Percentiles rank a stretch among this genome's conserved stretches.
Conservation (phyloP, 2,113 vertebrate genomes). For the Poecilia latipinna region DNA sequence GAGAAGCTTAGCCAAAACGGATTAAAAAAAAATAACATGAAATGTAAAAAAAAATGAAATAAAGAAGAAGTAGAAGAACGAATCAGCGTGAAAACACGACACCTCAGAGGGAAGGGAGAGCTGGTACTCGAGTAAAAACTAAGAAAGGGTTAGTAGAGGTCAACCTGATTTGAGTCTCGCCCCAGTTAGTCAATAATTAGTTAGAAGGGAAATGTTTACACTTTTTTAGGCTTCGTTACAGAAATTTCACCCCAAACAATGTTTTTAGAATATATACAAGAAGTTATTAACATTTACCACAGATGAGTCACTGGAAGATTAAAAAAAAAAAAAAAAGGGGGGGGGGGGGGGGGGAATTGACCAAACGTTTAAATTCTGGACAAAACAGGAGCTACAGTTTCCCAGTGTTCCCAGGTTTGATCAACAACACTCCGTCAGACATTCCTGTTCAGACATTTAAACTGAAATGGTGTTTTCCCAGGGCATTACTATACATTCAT, state of each 20-base stretch:
- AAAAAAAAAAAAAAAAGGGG: neutral
- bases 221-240: conserved; percentile 26
- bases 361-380: conserved; percentile 33
- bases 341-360: neutral
- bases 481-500: conserved; percentile 79
- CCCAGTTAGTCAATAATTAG: conserved; percentile 30
- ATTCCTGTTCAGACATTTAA: conserved; percentile 56
- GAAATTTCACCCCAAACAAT: conserved; percentile 33
- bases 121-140: conserved; percentile 49
- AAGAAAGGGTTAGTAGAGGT: conserved; percentile 40
- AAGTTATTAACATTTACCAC: conserved; percentile 41
- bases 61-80: conserved; percentile 24
- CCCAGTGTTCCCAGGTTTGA: conserved; percentile 29
- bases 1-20: conserved; percentile 40
- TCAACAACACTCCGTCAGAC: conserved; percentile 39
- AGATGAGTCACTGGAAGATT: conserved; percentile 30
- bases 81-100: conserved; percentile 84
- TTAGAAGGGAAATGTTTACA: conserved; percentile 34
- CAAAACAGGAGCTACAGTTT: conserved; percentile 6
- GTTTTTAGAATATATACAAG: conserved; percentile 21
- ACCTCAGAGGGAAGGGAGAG: conserved; percentile 75
- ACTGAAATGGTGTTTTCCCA: conserved; percentile 64
- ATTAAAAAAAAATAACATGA: conserved; percentile 1
- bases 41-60: neutral
- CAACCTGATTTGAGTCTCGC: conserved; percentile 33